Conservation (phyloP, 2,797 vertebrate species). For the Alectoris magna region DNA sequence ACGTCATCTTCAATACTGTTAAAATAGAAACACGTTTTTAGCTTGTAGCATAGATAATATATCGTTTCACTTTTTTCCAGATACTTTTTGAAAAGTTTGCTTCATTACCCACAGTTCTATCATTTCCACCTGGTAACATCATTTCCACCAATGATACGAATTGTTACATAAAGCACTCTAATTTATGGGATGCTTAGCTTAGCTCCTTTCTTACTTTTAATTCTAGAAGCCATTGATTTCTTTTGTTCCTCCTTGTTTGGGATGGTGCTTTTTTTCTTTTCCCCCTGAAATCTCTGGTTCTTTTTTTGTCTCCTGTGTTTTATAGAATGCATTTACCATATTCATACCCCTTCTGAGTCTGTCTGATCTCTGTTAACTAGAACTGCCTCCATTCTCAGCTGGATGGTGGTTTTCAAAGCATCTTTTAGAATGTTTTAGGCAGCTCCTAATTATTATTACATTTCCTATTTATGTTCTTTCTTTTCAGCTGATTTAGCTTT, state of each 20-base stretch:
- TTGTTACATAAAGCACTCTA: not conserved
- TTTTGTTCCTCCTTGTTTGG: not conserved
- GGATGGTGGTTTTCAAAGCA: constrained; percentile 26
- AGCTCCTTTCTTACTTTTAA: not conserved
- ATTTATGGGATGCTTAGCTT: not conserved
- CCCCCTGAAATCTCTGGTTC: not conserved
- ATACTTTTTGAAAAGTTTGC: not conserved
- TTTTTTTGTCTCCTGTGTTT: not conserved
- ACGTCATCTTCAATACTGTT: not conserved
- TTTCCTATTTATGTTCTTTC: constrained; percentile 44
- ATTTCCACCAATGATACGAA: not conserved
- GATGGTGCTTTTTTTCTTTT: not conserved
- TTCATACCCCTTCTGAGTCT: not conserved
- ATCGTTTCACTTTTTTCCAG: not conserved
- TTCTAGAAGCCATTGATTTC: not conserved
- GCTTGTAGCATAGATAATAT: not conserved
- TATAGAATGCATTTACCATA: not conserved
- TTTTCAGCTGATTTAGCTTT: constrained; percentile 19
- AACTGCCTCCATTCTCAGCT: not conserved
- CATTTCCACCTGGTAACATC: not conserved
- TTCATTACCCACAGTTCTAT: not conserved
- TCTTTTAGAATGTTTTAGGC: constrained; percentile 21
- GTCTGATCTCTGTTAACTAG: constrained; percentile 44
- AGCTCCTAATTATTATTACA: constrained; percentile 30
- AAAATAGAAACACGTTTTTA: not conserved